phyloP scores from a whole-genome alignment of 2,888 invertebrate species.

The Pristionchus entomophagus region DNA sequence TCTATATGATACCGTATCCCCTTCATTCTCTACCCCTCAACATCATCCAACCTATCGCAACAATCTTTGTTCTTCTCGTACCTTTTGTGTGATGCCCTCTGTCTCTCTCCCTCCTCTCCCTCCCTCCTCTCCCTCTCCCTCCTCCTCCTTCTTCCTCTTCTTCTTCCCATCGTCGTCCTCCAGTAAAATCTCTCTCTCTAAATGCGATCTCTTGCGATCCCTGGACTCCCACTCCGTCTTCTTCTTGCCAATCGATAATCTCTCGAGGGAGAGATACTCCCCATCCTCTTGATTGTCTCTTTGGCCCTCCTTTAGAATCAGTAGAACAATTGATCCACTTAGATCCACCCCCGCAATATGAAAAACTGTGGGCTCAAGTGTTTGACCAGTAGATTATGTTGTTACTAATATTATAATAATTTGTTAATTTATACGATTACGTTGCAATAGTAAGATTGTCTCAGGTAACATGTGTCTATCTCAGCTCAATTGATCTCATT shows the following conservation, averaged over 20 bases:
- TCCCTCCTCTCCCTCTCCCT: background rate
- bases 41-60: background rate
- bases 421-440: background rate
- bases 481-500: background rate
- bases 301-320: conserved; percentile 53
- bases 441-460: background rate
- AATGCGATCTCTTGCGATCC: conserved; percentile 15
- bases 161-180: conserved; percentile 10
- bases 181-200: conserved; percentile 31
- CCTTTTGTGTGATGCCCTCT: background rate
- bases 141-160: too few relatives aligned
- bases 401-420: background rate
- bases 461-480: background rate
- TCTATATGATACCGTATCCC: background rate
- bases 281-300: conserved; percentile 50
- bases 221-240: conserved; percentile 33
- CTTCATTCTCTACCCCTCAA: conserved; percentile 16
- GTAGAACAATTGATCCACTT: conserved; percentile 23
- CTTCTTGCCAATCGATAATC: conserved; percentile 11
- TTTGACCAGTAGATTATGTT: conserved; percentile 34
- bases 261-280: background rate
- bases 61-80: background rate
- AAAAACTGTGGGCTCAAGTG: conserved; percentile 53
- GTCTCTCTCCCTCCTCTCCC: conserved; percentile 2
- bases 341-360: conserved; percentile 50